A percentile compares a stretch with the other conserved stretches of the same genome.
These are phyloP conservation scores for Cossypha caffra DNA, from an alignment of 2,797 vertebrate species.

Conservation along the genomic window DNA sequence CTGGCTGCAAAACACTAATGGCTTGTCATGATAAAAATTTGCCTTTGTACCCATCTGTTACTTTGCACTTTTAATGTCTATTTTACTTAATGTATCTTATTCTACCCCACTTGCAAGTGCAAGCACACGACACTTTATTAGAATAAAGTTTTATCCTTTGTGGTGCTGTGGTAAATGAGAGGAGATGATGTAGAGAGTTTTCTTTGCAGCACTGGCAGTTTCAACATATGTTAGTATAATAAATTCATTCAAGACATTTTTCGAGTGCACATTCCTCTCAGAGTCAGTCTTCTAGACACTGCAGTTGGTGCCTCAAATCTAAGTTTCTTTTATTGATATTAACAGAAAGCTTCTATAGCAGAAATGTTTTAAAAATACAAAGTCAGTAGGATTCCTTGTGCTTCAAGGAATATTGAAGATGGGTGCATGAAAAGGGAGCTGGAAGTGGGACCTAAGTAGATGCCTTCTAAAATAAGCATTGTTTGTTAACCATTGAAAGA, in stretches of 20 bases:
- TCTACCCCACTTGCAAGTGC: background rate
- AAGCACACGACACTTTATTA: constrained; percentile 31
- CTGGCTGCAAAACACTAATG: constrained; percentile 50
- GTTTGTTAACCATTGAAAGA: background rate
- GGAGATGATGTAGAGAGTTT: background rate
- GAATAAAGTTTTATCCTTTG: constrained; percentile 35
- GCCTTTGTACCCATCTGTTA: constrained; percentile 60
- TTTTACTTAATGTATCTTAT: constrained; percentile 45
- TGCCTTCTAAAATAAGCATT: background rate
- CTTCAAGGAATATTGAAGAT: background rate
- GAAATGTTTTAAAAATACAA: background rate
- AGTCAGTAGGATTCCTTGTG: constrained; percentile 12
- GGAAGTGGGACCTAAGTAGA: background rate
- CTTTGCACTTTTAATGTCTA: constrained; percentile 47
- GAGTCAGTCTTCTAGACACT: constrained; percentile 40
- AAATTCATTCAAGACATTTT: constrained; percentile 40
- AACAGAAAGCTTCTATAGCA: background rate
- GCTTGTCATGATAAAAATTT: constrained; percentile 60
- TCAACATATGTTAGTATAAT: constrained; percentile 45
- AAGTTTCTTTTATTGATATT: constrained; percentile 16
- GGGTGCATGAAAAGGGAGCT: background rate
- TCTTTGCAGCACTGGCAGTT: constrained; percentile 5
- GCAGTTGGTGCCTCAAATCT: constrained; percentile 16
- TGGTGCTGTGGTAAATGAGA: background rate
- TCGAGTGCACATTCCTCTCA: constrained; percentile 8